A percentile compares a stretch with the other conserved stretches of the same genome.
phyloP scores from a whole-genome alignment of 2,888 invertebrate species.

The Julus scanicus region DNA sequence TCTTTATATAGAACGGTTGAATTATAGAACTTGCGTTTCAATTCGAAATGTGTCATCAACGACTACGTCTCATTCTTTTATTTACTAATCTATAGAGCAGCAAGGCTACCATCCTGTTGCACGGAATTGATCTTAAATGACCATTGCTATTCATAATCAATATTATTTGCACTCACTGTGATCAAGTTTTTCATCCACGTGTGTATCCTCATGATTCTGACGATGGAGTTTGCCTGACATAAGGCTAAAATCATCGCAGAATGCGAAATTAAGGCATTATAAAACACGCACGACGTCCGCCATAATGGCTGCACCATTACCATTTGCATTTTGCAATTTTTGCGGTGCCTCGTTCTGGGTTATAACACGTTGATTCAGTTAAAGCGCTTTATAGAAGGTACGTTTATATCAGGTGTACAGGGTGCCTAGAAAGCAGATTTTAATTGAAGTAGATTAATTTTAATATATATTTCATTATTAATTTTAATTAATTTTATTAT shows the following conservation, averaged over 20 bases:
- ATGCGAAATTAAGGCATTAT: slow-evolving; percentile 48
- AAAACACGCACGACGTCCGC: slow-evolving; percentile 21
- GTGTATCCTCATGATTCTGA: slow-evolving; percentile 2
- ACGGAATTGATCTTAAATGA: not conserved
- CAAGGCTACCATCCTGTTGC: slow-evolving; percentile 43
- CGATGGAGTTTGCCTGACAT: slow-evolving; percentile 43
- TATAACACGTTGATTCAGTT: not conserved
- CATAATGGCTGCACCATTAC: slow-evolving; percentile 47
- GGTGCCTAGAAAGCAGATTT: not conserved
- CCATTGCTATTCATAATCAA: not conserved
- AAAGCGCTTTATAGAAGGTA: not conserved
- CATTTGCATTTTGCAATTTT: slow-evolving; percentile 8
- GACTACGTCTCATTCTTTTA: slow-evolving; percentile 36
- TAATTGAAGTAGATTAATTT: not conserved
- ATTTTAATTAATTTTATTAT: too few species aligned
- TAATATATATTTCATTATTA: too few species aligned
- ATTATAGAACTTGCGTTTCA: not conserved
- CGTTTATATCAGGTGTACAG: not conserved
- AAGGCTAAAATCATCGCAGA: slow-evolving; percentile 32
- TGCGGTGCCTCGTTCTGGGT: not conserved
- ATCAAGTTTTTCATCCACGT: slow-evolving; percentile 23
- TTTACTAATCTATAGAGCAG: slow-evolving; percentile 4
- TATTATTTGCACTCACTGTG: not conserved
- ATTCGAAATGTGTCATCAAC: not conserved
- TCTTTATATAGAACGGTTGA: not conserved